Evolutionary conservation across 1,140 invertebrate genomes (phyloP), one percentile per base, ranked within the genome.

Genomic region (Drosophila pallidifrons): DNA sequence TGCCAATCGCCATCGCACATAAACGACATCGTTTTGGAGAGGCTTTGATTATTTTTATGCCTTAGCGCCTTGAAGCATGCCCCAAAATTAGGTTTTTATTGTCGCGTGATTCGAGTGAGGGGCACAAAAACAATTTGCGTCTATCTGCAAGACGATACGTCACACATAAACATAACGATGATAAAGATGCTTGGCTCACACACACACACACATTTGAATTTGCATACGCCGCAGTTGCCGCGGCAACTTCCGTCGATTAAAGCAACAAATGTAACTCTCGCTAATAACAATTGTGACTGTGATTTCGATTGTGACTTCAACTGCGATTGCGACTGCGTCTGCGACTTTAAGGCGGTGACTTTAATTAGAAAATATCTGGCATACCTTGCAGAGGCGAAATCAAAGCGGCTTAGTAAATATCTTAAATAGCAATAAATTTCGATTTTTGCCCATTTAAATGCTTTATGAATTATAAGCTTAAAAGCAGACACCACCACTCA

Each of bases 381-480:
- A 54, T 49, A n/a, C 38, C 25, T 25, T n/a, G 51, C 49, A 55
- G n/a, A 43, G 38, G n/a, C n/a, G 8, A 59, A 70, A 67, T 76
- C 69, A 85, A 80, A 74, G 82, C 25, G 59, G 32, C 59, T 70
- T 65, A 60, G 55, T 60, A 77, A 91, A 91, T 82, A 91, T 91
- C 91, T 91, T 81, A 81, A 92, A 92, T 87, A 83, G 91, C 81
- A 91, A 92, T 91, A 92, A 92, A 92, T 92, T 92, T 92, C 83
- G 91, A 92, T 92, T 92, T 82, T 91, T 73, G 91, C 79, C 81
- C 79, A 85, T 77, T 90, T 91, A 91, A 91, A 91, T 91, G 83
- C 87, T 91, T 92, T 81, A 89, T 91, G 91, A 92, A 92, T 92
- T 92, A 92, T 92, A 90, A 91, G 87, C 83, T 88, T 89, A 88